phyloP scores from a whole-genome alignment of 2,888 invertebrate species.

The Ametastegia equiseti region DNA sequence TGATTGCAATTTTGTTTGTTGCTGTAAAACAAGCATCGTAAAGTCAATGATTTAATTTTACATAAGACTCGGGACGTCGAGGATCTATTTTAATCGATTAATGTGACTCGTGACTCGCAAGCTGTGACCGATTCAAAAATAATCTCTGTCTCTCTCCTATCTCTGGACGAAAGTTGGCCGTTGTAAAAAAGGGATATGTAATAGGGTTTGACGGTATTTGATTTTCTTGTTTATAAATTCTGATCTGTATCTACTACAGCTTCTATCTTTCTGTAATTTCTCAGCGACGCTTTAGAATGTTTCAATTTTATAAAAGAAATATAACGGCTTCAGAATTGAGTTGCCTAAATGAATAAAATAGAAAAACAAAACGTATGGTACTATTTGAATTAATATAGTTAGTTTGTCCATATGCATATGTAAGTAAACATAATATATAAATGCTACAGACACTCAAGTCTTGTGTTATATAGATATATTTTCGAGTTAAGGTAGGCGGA shows the following conservation, averaged over 20 bases:
- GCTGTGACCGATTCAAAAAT: conserved; percentile 15
- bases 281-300: too few relatives aligned
- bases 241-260: too few relatives aligned
- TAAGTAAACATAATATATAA: neutral
- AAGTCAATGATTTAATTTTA: conserved; percentile 14
- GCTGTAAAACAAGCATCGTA: neutral
- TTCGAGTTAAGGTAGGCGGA: conserved; percentile 18
- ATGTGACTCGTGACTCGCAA: neutral
- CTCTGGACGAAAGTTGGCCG: neutral
- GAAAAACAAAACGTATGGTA: neutral
- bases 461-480: neutral
- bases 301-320: too few relatives aligned
- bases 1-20: neutral
- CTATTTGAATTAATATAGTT: neutral
- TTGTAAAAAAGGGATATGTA: neutral
- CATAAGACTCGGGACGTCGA: neutral
- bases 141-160: too few relatives aligned
- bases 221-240: too few relatives aligned
- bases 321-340: too few relatives aligned
- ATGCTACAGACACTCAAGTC: neutral
- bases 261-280: too few relatives aligned
- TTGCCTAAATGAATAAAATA: neutral
- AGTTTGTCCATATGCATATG: neutral
- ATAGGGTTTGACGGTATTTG: too few relatives aligned
- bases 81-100: conserved; percentile 31